These are phyloP conservation scores for Cephus runcator DNA, from an alignment of 2,888 invertebrate species.

Conservation along the genomic window DNA sequence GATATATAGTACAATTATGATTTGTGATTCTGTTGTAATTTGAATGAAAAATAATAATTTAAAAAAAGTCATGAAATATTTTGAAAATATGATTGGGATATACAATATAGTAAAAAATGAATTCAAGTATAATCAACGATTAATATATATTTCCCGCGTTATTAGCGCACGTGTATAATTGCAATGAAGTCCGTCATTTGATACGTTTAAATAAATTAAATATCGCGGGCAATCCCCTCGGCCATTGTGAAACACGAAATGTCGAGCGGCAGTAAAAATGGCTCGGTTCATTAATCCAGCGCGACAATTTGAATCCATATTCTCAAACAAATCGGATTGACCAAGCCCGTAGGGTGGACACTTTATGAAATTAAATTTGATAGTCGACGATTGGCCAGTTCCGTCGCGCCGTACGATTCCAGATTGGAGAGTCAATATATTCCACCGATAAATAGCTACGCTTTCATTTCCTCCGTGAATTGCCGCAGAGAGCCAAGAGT, in stretches of 20 bases:
- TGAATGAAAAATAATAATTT: background rate
- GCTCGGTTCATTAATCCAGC: background rate
- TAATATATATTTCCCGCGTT: too few species aligned
- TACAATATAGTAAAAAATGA: background rate
- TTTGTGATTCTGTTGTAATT: background rate
- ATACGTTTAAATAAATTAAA: background rate
- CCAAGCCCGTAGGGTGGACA: conserved; percentile 30
- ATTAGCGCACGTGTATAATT: background rate
- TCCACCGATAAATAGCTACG: background rate
- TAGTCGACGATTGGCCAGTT: conserved; percentile 30
- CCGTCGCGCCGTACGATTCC: background rate
- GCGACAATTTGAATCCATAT: conserved; percentile 31
- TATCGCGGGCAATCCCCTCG: background rate
- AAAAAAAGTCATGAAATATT: too few species aligned
- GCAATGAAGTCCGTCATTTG: background rate
- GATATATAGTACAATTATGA: background rate
- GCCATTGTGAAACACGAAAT: background rate
- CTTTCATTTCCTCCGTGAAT: background rate
- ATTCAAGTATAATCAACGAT: background rate
- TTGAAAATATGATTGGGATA: too few species aligned
- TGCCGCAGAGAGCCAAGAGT: background rate
- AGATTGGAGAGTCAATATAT: background rate
- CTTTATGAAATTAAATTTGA: conserved; percentile 52
- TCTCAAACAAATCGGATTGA: conserved; percentile 25
- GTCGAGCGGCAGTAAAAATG: background rate